phyloP scores from a whole-genome alignment of 2,888 invertebrate genomes.

The Nephrotoma flavescens region DNA sequence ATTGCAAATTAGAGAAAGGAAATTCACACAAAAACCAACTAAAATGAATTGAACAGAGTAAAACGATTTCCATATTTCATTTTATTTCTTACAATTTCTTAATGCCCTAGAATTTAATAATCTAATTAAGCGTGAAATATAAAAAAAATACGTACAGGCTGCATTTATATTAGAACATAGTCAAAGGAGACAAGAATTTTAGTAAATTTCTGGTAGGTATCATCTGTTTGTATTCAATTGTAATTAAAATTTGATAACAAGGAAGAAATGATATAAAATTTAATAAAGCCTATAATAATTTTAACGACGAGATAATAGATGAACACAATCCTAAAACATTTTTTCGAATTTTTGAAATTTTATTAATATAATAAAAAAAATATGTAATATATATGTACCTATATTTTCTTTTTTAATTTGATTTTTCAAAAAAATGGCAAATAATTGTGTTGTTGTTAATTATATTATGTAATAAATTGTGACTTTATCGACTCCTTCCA shows the following conservation, averaged over 20 bases:
- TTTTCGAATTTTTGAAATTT: neutral
- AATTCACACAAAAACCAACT: neutral
- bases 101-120: neutral
- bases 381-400: neutral
- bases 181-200: neutral
- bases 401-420: neutral
- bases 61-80: neutral
- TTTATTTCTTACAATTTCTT: neutral
- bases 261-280: neutral
- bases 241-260: neutral
- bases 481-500: neutral
- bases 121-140: neutral
- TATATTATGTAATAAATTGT: neutral
- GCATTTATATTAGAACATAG: neutral
- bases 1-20: no score
- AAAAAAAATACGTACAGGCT: neutral
- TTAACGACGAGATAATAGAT: neutral
- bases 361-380: neutral
- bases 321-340: neutral
- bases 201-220: neutral
- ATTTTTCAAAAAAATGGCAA: neutral
- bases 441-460: neutral
- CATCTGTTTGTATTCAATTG: neutral
- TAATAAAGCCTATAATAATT: neutral
- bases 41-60: neutral